A percentile compares a stretch with the other conserved stretches of the same genome.
These are phyloP conservation scores for Epistrophe eligans DNA, from an alignment of 2,888 invertebrate genomes.

Conservation along the genomic window DNA sequence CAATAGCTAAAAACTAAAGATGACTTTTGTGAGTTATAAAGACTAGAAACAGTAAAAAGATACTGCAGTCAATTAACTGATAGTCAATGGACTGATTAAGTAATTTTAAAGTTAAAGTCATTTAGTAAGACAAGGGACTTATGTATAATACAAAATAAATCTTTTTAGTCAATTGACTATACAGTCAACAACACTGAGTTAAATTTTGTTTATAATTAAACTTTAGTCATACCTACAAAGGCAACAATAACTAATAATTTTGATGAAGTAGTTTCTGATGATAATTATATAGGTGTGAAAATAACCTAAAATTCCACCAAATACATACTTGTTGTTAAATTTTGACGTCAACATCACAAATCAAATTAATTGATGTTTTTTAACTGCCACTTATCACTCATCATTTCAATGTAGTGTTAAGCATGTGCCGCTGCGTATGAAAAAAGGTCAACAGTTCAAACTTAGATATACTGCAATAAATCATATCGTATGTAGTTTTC, in stretches of 20 bases:
- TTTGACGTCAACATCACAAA: background rate
- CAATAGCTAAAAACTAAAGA: too few relatives aligned
- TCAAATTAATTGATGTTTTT: background rate
- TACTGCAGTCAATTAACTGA: too few relatives aligned
- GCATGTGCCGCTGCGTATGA: background rate
- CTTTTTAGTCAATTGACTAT: too few relatives aligned
- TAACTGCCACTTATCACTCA: background rate
- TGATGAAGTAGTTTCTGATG: background rate
- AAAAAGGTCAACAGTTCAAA: slow-evolving; percentile 11
- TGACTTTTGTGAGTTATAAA: too few relatives aligned
- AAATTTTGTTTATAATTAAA: background rate
- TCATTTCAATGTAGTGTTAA: background rate
- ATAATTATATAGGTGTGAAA: background rate
- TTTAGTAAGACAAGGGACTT: too few relatives aligned
- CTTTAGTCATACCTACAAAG: background rate
- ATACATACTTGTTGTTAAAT: too few relatives aligned
- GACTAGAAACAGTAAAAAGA: too few relatives aligned
- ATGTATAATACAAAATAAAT: too few relatives aligned
- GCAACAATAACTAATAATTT: background rate
- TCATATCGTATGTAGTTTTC: background rate
- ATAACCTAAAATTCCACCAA: too few relatives aligned
- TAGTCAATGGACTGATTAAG: too few relatives aligned
- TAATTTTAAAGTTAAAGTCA: too few relatives aligned
- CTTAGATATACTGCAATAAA: background rate
- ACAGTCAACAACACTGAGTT: too few relatives aligned